Evolutionary conservation across 2,797 vertebrate genomes (phyloP), one percentile per base, ranked within the genome.

Genomic region (Microtus obscurus): DNA sequence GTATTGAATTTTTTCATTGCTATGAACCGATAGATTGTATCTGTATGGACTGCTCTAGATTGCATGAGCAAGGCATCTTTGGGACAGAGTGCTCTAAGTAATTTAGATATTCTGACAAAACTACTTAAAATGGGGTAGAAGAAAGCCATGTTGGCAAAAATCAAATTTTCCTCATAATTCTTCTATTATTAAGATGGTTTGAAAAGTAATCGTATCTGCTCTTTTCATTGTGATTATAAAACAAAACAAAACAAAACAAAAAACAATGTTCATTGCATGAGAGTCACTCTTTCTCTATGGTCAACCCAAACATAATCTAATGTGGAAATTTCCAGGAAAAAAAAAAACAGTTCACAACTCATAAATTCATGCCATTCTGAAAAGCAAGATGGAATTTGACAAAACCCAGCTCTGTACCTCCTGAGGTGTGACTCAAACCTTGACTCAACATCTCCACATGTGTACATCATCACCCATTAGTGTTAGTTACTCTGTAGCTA

Each of bases 161-260:
- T 51, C 23, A 88, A 91, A 93, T 94, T 94, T n/a, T 56, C 59
- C 37, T 65, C 12, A 79, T 85, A 37, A 40, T 31, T 78, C 6
- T 95, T 81, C 8, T 94, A 23, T 89, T 89, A 69, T 83, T 95
- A 86, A 87, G 8, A 80, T 91, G 4, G 1, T 63, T 93, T 89
- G 87, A 53, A 87, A 90, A 87, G 40, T 5, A 88, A 69, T 81
- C 51, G 10, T 34, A 81, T 16, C 31, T 81, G 40, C 0, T 65
- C 1, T 53, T 87, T 89, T 85, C 13, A 12, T 14, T 78, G 43
- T 90, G 6, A 85, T 92, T 51, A 79, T 48, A 79, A 86, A 79
- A 78, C 29, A 59, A 37, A 16, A 63, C 9, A 79, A 86, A 79
- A 78, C 29, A 59, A 37, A 16, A 63, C 9, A 29, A 65, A 65